Percentiles rank a stretch among this genome's conserved stretches.
Conservation (phyloP, 1,140 invertebrate species). For the Melanaphis sacchari region DNA sequence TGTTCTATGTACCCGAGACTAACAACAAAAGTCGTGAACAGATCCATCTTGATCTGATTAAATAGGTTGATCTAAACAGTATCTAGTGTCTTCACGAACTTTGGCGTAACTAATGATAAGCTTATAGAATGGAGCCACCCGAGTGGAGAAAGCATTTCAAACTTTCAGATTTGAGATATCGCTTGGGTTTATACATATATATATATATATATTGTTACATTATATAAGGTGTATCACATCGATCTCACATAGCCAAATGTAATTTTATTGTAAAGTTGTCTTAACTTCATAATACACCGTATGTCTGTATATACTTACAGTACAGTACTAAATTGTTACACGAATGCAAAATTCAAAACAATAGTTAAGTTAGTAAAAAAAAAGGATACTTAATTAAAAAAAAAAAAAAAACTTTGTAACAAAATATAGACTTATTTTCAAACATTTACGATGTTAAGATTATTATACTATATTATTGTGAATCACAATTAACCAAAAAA, state of each 20-base stretch:
- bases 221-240: too few relatives aligned
- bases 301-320: too few relatives aligned
- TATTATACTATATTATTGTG: background rate
- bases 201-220: too few relatives aligned
- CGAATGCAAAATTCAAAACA: background rate
- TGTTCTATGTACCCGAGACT: constrained; percentile 84
- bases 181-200: background rate
- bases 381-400: background rate
- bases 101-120: background rate
- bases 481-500: background rate
- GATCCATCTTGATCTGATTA: constrained; percentile 73
- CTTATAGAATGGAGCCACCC: too few relatives aligned
- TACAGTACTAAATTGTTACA: background rate
- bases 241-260: too few relatives aligned
- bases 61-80: background rate
- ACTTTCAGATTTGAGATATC: background rate
- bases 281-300: too few relatives aligned
- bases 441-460: background rate
- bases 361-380: background rate
- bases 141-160: background rate
- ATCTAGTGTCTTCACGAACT: too few relatives aligned
- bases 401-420: background rate
- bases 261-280: too few relatives aligned
- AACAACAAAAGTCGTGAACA: constrained; percentile 85
- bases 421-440: background rate